Percentiles rank a stretch among this genome's conserved stretches.
These are phyloP conservation scores for Hypsopygia costalis DNA, from an alignment of 2,888 invertebrate genomes.

Conservation along the genomic window DNA sequence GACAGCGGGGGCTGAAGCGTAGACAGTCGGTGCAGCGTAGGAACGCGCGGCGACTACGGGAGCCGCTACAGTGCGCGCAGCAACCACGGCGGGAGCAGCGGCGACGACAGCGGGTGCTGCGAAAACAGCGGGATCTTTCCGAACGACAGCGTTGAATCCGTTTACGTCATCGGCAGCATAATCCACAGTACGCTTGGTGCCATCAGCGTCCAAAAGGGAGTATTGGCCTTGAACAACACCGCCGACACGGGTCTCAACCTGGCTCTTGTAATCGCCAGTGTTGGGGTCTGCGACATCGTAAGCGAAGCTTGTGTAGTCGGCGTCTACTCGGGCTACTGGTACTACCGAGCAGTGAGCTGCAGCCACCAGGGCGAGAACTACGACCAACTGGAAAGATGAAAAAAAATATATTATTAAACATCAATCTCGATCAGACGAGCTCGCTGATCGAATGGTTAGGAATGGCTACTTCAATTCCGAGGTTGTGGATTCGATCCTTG, in stretches of 20 bases:
- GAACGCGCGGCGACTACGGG: slow-evolving; percentile 20
- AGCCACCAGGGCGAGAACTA: slow-evolving; percentile 55
- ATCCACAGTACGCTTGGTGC: slow-evolving; percentile 76
- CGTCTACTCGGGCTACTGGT: slow-evolving; percentile 47
- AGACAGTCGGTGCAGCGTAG: slow-evolving; percentile 23
- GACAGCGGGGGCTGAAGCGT: slow-evolving; percentile 11
- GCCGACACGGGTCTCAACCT: slow-evolving; percentile 71
- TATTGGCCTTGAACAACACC: slow-evolving; percentile 75
- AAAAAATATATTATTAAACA: neutral
- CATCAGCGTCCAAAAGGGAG: slow-evolving; percentile 75
- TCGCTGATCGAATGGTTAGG: too few relatives aligned
- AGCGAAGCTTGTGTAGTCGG: slow-evolving; percentile 63
- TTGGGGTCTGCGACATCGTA: slow-evolving; percentile 77
- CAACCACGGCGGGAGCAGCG: slow-evolving; percentile 18
- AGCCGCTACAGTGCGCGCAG: slow-evolving; percentile 14
- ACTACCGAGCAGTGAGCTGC: slow-evolving; percentile 54
- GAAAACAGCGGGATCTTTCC: slow-evolving; percentile 62
- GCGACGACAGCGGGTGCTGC: slow-evolving; percentile 26
- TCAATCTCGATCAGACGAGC: too few relatives aligned
- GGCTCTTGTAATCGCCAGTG: slow-evolving; percentile 80
- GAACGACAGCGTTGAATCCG: slow-evolving; percentile 79
- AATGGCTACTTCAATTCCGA: too few relatives aligned
- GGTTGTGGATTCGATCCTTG: too few relatives aligned
- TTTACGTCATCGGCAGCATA: slow-evolving; percentile 73
- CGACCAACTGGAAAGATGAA: slow-evolving; percentile 42